Conservation (phyloP, 2,888 invertebrate genomes). For the Volucella inanis region DNA sequence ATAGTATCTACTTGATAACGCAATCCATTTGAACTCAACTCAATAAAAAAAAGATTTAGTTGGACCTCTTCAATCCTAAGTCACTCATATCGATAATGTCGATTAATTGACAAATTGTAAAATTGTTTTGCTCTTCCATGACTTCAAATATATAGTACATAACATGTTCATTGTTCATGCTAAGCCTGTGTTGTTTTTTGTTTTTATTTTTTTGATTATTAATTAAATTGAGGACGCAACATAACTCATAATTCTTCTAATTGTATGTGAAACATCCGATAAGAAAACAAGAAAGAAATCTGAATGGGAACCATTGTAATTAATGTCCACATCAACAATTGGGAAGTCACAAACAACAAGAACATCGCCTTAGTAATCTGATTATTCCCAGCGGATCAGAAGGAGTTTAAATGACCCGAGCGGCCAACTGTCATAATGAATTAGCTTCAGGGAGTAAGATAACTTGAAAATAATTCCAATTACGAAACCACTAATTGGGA, state of each 20-base stretch:
- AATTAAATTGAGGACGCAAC: too few species aligned
- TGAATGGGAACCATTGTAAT: slow-evolving; percentile 62
- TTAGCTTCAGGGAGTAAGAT: slow-evolving; percentile 44
- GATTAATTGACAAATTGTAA: slow-evolving; percentile 63
- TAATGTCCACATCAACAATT: slow-evolving; percentile 36
- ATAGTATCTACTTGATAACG: too few species aligned
- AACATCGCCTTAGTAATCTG: slow-evolving; percentile 29
- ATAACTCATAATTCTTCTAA: slow-evolving; percentile 37
- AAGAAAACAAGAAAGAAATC: slow-evolving; percentile 39
- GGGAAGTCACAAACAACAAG: slow-evolving; percentile 36
- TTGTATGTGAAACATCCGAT: slow-evolving; percentile 38
- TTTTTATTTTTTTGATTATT: too few species aligned
- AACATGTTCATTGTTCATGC: not conserved
- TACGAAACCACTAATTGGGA: slow-evolving; percentile 54
- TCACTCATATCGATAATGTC: slow-evolving; percentile 33
- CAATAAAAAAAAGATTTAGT: not conserved
- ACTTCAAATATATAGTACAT: slow-evolving; percentile 9
- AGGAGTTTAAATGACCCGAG: slow-evolving; percentile 37
- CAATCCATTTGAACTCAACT: not conserved
- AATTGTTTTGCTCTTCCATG: slow-evolving; percentile 35
- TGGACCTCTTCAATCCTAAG: not conserved
- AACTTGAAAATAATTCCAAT: slow-evolving; percentile 48
- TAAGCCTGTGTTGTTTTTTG: too few species aligned
- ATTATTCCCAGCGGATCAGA: slow-evolving; percentile 47
- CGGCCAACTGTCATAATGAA: slow-evolving; percentile 48